Evolutionary conservation across 1,140 invertebrate species (phyloP).

Genomic region (Drosophila leontia): DNA sequence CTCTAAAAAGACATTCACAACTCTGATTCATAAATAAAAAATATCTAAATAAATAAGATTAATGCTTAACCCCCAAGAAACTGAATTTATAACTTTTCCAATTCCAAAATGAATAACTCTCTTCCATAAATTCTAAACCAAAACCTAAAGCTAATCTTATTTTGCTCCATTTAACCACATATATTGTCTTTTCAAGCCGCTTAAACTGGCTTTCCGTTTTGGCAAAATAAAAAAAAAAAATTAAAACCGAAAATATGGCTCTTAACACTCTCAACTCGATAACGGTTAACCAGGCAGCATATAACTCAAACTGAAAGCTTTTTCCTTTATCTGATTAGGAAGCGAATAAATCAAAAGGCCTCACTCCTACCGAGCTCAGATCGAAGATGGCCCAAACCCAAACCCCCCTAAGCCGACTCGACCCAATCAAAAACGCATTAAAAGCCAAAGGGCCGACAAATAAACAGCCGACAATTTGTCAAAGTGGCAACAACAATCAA

Average conservation of each 20-base stretch:
- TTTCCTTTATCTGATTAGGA: slow-evolving; percentile 75
- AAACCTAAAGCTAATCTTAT: neutral
- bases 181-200: slow-evolving; percentile 13
- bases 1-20: neutral
- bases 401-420: slow-evolving; percentile 24
- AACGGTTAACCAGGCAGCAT: slow-evolving; percentile 66
- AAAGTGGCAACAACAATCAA: slow-evolving; percentile 84
- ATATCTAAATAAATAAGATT: neutral
- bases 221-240: slow-evolving; percentile 23
- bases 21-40: neutral
- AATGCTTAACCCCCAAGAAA: neutral
- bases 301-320: slow-evolving; percentile 81
- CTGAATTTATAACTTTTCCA: neutral
- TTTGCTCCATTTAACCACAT: neutral
- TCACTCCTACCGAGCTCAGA: slow-evolving; percentile 8
- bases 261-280: neutral
- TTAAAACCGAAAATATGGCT: slow-evolving; percentile 8
- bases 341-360: slow-evolving; percentile 73
- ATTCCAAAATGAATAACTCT: neutral
- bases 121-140: neutral
- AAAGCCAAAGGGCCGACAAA: slow-evolving; percentile 74
- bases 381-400: neutral
- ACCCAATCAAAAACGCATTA: slow-evolving; percentile 80
- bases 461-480: slow-evolving; percentile 79
- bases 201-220: slow-evolving; percentile 43